Base-by-base conservation (phyloP, 2,113 vertebrate species). In the Neodontobutis hainanensis region DNA sequence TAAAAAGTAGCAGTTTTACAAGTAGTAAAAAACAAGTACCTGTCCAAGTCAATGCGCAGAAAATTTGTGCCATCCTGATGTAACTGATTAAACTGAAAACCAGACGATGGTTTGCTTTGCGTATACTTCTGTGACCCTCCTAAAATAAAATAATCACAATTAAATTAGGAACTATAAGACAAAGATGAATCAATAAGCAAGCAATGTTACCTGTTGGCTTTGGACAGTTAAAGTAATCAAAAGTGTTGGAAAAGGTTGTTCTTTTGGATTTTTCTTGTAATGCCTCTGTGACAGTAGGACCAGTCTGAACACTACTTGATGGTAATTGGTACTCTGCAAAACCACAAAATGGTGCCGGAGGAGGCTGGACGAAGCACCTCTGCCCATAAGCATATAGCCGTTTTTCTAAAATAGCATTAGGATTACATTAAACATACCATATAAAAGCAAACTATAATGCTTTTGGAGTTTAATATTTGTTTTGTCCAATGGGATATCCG, bases 1-100 rank as follows among this genome's bases (percentile, higher is more conserved):
- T n/a, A n/a, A n/a, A n/a, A n/a, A n/a, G n/a, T n/a, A n/a, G n/a
- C n/a, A n/a, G n/a, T n/a, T n/a, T n/a, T n/a, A n/a, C n/a, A n/a
- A n/a, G n/a, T n/a, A n/a, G n/a, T n/a, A n/a, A n/a, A n/a, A n/a
- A 38, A 57, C 7, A 14, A 12, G 8, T 88, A 98, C 97, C 95
- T 95, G 90, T 98, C 92, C 76, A 98, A 81, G 58, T 92, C 94
- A 19, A 98, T 88, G 15, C 92, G 92, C 4, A 96, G 95, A 51
- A 93, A 90, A 63, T 72, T 91, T 75, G 93, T 90, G 65, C 94
- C 90, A 59, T 95, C 94, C 60, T 85, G 73, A 61, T 90, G 88
- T 38, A 93, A 85, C 14, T 86, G 92, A 61, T 91, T 87, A 64
- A 93, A 70, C 36, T 92, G 91, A 85, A 94, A 92, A 7, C 65